phyloP scores from a whole-genome alignment of 1,140 invertebrate genomes.

The Aculops lycopersici region DNA sequence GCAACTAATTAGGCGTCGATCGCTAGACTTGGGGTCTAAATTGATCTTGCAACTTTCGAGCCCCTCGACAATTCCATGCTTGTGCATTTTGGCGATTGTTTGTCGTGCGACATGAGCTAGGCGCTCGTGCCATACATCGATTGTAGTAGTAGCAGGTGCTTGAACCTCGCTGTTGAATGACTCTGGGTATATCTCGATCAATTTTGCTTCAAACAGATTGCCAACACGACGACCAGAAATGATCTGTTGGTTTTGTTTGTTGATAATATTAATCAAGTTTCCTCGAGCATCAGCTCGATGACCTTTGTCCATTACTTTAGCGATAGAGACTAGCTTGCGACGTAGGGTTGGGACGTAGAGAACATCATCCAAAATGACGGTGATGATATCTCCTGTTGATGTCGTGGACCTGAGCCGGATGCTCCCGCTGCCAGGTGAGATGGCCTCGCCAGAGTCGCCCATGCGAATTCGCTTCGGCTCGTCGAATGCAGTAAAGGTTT shows the following conservation, averaged over 20 bases:
- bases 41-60: not conserved
- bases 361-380: not conserved
- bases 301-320: too few species aligned
- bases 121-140: slow-evolving; percentile 4
- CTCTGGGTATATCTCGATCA: not conserved
- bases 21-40: too few species aligned
- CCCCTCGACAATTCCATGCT: not conserved
- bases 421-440: not conserved
- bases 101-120: slow-evolving; percentile 3
- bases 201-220: not conserved
- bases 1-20: too few species aligned
- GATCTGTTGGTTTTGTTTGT: not conserved
- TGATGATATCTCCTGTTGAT: not conserved
- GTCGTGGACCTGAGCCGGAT: not conserved
- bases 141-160: not conserved
- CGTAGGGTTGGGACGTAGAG: not conserved
- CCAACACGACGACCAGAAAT: not conserved
- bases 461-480: not conserved
- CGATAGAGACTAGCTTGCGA: not conserved
- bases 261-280: not conserved
- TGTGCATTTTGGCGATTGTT: not conserved
- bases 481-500: not conserved
- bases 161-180: too few species aligned
- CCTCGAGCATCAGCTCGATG: not conserved
- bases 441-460: not conserved